Evolutionary conservation across 2,113 vertebrate species (phyloP).

Genomic region (Okapia johnstoni): DNA sequence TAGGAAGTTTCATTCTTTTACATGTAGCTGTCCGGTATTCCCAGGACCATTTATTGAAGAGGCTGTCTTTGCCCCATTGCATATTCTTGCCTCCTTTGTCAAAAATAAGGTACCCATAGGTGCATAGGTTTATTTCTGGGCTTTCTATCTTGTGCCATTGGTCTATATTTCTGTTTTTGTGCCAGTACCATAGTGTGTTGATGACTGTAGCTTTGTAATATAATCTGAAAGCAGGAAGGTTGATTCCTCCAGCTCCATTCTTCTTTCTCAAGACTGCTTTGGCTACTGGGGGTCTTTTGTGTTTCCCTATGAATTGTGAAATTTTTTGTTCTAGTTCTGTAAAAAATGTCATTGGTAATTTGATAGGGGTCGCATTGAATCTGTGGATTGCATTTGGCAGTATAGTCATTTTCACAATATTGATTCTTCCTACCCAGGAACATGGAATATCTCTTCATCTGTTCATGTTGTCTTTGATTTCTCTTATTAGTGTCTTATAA

Average conservation of each 20-base stretch:
- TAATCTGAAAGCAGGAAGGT: neutral
- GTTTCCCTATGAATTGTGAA: neutral
- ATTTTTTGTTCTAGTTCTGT: neutral
- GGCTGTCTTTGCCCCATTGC: neutral
- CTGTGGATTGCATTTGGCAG: neutral
- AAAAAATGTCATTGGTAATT: neutral
- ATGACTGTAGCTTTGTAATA: neutral
- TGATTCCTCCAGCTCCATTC: neutral
- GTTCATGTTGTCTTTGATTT: neutral
- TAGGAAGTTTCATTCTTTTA: neutral
- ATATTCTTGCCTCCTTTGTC: neutral
- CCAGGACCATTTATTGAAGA: neutral
- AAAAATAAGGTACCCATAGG: neutral
- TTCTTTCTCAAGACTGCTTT: neutral
- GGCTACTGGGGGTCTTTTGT: neutral
- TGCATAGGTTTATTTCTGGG: neutral
- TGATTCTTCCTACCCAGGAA: neutral
- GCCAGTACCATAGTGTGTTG: neutral
- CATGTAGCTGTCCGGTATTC: neutral
- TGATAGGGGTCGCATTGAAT: neutral
- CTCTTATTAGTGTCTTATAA: neutral
- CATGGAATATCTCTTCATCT: neutral
- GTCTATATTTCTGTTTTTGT: neutral
- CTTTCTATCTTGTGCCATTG: neutral
- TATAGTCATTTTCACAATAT: neutral